These are phyloP conservation scores for Zingel zingel DNA, from an alignment of 2,113 vertebrate genomes.

Conservation along the genomic window DNA sequence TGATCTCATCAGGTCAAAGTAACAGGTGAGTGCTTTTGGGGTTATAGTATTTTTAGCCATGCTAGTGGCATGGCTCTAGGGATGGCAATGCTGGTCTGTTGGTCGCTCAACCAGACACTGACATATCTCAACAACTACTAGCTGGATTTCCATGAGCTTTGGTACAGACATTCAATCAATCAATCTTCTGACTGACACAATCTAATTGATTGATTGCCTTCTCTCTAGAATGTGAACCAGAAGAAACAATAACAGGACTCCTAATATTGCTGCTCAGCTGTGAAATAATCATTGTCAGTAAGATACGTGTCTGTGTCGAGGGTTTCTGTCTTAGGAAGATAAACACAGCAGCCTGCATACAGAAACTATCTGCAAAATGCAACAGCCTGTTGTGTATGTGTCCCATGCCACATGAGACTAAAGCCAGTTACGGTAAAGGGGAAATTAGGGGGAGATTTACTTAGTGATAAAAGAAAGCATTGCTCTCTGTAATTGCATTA, in stretches of 20 bases:
- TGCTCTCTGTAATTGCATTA: slow-evolving; percentile 69
- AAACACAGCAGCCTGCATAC: not conserved
- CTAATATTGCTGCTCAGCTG: not conserved
- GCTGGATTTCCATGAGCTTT: no score
- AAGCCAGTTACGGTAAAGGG: slow-evolving; percentile 1
- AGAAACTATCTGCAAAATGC: not conserved
- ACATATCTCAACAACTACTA: no score
- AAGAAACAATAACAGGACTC: not conserved
- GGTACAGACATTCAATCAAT: no score
- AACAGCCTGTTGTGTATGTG: slow-evolving; percentile 1
- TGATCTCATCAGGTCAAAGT: no score
- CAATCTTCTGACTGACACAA: no score
- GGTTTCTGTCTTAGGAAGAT: not conserved
- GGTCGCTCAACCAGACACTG: no score
- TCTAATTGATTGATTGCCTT: no score
- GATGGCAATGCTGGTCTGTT: no score
- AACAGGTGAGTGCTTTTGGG: no score
- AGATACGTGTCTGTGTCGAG: not conserved
- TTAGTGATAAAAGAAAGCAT: slow-evolving; percentile 52
- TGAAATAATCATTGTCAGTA: not conserved
- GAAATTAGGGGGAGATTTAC: slow-evolving; percentile 39
- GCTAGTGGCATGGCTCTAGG: no score
- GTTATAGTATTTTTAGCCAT: no score
- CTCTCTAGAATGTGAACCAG: not conserved
- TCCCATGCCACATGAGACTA: not conserved